phyloP scores from a whole-genome alignment of 1,140 invertebrate species.

The Trichogramma pretiosum region DNA sequence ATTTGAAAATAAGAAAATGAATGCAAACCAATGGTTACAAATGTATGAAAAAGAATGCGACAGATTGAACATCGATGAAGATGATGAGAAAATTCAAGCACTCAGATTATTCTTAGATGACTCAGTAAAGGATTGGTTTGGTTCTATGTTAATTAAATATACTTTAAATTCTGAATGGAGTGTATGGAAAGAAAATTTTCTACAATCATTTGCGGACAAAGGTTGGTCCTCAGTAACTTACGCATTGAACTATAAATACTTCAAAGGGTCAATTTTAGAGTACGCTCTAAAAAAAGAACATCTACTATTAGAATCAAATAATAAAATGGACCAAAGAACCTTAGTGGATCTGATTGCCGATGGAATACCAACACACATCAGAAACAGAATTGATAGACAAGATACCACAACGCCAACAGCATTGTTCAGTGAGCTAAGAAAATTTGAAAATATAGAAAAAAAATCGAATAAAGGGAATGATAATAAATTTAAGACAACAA shows the following conservation, averaged over 20 bases:
- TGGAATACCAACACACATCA: slow-evolving; percentile 21
- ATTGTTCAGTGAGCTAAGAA: slow-evolving; percentile 19
- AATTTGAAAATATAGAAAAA: slow-evolving; percentile 15
- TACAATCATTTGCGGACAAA: slow-evolving; percentile 22
- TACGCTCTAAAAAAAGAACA: slow-evolving; percentile 21
- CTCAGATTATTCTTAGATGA: slow-evolving; percentile 11
- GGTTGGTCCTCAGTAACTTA: slow-evolving; percentile 21
- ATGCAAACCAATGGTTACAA: slow-evolving; percentile 7
- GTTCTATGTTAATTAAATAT: slow-evolving; percentile 19
- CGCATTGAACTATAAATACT: slow-evolving; percentile 18
- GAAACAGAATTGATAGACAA: slow-evolving; percentile 19
- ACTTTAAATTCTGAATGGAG: slow-evolving; percentile 17
- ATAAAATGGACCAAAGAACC: slow-evolving; percentile 13
- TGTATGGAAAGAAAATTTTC: slow-evolving; percentile 21
- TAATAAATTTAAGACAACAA: slow-evolving; percentile 1
- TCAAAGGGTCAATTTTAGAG: slow-evolving; percentile 14
- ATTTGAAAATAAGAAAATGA: slow-evolving; percentile 6
- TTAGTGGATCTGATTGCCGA: slow-evolving; percentile 18
- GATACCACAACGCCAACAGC: slow-evolving; percentile 15
- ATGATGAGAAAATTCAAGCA: slow-evolving; percentile 23
- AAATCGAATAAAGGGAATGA: not conserved
- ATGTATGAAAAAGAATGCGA: slow-evolving; percentile 9
- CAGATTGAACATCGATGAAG: slow-evolving; percentile 20
- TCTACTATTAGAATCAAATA: slow-evolving; percentile 20
- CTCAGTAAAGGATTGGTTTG: slow-evolving; percentile 18